Conservation (phyloP, 2,888 invertebrate genomes). For the Cinara cedri region DNA sequence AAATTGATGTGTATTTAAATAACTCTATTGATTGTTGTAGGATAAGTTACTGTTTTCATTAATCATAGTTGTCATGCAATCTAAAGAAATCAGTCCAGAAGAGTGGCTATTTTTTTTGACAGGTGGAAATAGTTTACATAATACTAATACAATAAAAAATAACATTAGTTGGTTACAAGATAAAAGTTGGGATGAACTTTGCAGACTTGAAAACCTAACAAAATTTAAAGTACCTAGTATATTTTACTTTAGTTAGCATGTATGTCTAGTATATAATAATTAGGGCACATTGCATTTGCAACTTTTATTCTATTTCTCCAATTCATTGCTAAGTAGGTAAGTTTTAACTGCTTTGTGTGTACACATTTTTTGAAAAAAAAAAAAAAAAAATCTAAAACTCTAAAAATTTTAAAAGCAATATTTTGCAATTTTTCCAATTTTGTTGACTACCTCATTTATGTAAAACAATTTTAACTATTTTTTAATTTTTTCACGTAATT, state of each 20-base stretch:
- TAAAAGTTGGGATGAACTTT: slow-evolving; percentile 81
- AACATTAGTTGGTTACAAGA: slow-evolving; percentile 72
- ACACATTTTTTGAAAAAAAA: no score
- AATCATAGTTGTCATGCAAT: slow-evolving; percentile 59
- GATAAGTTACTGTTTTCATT: slow-evolving; percentile 84
- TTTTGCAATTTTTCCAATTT: no score
- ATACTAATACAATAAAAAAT: slow-evolving; percentile 76
- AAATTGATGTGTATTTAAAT: not conserved
- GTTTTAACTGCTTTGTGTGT: no score
- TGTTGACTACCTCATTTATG: no score
- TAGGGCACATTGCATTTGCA: no score
- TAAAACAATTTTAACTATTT: no score
- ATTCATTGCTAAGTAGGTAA: no score
- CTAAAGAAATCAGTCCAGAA: slow-evolving; percentile 66
- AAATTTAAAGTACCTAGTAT: slow-evolving; percentile 63
- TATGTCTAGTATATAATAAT: no score
- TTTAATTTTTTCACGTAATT: no score
- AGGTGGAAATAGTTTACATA: slow-evolving; percentile 83
- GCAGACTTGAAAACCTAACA: slow-evolving; percentile 65
- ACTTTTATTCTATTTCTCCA: no score
- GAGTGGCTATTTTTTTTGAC: slow-evolving; percentile 89
- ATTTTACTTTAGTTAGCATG: not conserved
- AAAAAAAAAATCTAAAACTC: no score
- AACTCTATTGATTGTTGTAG: slow-evolving; percentile 55
- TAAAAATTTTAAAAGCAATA: no score